phyloP scores from a whole-genome alignment of 92 coral and sea anemone species.

The Zoanthus solanderi region DNA sequence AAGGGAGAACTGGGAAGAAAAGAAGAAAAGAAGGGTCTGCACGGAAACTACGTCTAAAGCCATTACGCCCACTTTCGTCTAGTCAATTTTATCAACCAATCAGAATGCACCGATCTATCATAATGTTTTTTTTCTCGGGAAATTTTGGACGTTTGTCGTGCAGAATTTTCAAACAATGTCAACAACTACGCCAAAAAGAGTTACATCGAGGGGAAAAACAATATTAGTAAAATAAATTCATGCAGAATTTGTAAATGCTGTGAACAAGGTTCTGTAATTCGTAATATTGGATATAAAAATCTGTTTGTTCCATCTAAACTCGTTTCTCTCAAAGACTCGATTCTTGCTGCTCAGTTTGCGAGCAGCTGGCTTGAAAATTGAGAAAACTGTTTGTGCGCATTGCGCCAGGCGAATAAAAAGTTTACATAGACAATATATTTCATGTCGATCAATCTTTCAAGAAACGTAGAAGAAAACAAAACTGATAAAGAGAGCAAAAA shows the following conservation, averaged over 20 bases:
- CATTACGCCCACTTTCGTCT: neutral
- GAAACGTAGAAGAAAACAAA: neutral
- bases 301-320: neutral
- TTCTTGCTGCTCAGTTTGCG: slow-evolving; percentile 5
- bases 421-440: neutral
- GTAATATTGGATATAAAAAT: slow-evolving; percentile 1
- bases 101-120: no score
- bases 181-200: neutral
- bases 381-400: slow-evolving; percentile 1
- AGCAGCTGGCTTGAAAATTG: slow-evolving; percentile 5
- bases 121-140: no score
- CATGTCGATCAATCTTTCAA: neutral
- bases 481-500: slow-evolving; percentile 2
- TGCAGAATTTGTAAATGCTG: neutral
- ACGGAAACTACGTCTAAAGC: neutral
- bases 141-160: no score
- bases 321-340: neutral
- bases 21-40: no score
- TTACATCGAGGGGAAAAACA: neutral
- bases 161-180: neutral
- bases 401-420: neutral
- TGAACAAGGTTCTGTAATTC: neutral
- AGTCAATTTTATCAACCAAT: no score
- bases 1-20: no score
- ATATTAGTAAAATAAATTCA: neutral